Evolutionary conservation across 1,140 invertebrate species (phyloP), one percentile per base, ranked within the genome.

Genomic region (Drosophila arizonae): DNA sequence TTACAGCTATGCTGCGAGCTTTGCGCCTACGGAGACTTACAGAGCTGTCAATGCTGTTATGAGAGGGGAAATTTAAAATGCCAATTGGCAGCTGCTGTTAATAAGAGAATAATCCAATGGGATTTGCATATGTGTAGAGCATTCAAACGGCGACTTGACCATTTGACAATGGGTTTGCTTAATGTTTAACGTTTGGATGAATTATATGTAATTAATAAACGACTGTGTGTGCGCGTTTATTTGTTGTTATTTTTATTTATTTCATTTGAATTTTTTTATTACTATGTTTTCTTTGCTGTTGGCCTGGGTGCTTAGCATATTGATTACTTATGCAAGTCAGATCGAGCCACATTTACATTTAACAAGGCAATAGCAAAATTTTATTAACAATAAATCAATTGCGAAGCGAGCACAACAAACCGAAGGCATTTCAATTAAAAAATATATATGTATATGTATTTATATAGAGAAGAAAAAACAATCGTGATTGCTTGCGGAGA

Each of bases 171-270:
- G n/a, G 1, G 15, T 10, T 57, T 26, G 11, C n/a, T 36, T 17
- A 56, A 56, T 79, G 58, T 39, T 57, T 65, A 60, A 63, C 74
- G 70, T 76, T 70, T 76, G 60, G 36, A 65, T 71, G 72, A 74
- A 74, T 77, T 56, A 65, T 77, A 70, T 63, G 76, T 77, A 80
- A 77, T 79, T 84, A 84, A 77, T 77, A 84, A 84, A 67, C 77
- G 58, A 69, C 39, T 62, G 62, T 24, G 57, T 51, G 39, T 28
- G 36, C 45, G 17, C 13, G 21, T n/a, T 46, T 39, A 21, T 55
- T 78, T 67, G 60, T 79, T 79, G 60, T 79, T 60, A 11, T 39
- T 56, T n/a, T 15, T 45, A 17, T 46, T 46, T 13, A 11, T 39
- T 39, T 39, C 1, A 39, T 39, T 39, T 39, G 36, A 39, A 24